Base-by-base conservation (phyloP, 2,113 vertebrate species). In the Callipepla squamata region DNA sequence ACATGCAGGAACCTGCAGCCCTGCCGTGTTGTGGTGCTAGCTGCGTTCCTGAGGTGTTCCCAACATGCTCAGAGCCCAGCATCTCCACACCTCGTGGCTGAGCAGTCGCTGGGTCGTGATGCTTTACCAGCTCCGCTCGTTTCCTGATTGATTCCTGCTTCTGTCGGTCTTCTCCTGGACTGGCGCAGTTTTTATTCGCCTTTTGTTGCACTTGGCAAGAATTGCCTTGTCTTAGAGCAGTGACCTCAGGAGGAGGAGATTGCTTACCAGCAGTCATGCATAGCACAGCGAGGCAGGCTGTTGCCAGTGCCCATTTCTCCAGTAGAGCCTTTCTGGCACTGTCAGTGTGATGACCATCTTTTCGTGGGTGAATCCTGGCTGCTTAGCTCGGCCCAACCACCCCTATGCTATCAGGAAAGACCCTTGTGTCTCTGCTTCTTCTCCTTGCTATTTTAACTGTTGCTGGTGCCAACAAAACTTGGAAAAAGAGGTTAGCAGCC, bases 1-100 rank as follows among this genome's bases (percentile, higher is more conserved):
- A 11, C 93, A 61, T 75, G 96, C 94, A 80, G 69, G 57, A 88
- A 88, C 94, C 83, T 87, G 89, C 92, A 83, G 91, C 72, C 57
- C 42, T 78, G 79, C 90, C 40, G 1, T 83, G 87, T 50, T 79
- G 68, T 67, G 70, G 78, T 89, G 47, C 18, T 55, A 30, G 48
- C 78, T 85, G 89, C 74, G 59, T 61, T 76, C 85, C 80, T 73
- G 53, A 90, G 77, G 76, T 70, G 57, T 57, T 95, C 44, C 72
- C 7, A 5, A 50, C 0, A 0, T 44, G 32, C 11, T 0, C 44
- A 5, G 84, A 85, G 62, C 62, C 81, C 84, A 30, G 36, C 38
- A 44, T 16, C 53, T 34, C 36, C 18, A 61, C 57, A 63, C 88
- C 69, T 67, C 81, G 53, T 15, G 50, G 69, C 4, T 1, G 4